Evolutionary conservation across 2,113 vertebrate species (phyloP).

Genomic region (Trematomus loennbergii): DNA sequence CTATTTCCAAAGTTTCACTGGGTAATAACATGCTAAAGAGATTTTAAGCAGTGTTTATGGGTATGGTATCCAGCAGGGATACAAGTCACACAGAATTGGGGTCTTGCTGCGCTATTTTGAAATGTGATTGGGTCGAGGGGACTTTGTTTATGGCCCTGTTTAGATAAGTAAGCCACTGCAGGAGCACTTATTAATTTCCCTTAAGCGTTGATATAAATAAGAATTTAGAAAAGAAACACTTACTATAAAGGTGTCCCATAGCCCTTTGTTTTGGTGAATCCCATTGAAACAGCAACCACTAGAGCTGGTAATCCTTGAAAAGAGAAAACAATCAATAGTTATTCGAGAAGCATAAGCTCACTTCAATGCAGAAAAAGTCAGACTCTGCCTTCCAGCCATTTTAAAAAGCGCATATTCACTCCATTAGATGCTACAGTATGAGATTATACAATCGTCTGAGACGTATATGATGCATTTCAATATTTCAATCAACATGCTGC

Average conservation of each 20-base stretch:
- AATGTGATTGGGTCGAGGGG: slow-evolving; percentile 71
- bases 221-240: slow-evolving; percentile 69
- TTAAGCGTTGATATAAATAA: slow-evolving; percentile 26
- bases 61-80: slow-evolving; percentile 73
- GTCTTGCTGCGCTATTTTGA: slow-evolving; percentile 72
- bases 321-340: slow-evolving; percentile 74
- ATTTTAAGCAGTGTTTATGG: slow-evolving; percentile 83
- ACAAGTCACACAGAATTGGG: slow-evolving; percentile 76
- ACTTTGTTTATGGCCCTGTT: slow-evolving; percentile 71
- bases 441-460: slow-evolving; percentile 15
- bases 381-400: slow-evolving; percentile 50
- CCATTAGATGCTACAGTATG: slow-evolving; percentile 30
- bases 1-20: slow-evolving; percentile 69
- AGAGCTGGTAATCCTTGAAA: slow-evolving; percentile 95
- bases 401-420: slow-evolving; percentile 61
- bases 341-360: slow-evolving; percentile 39
- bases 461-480: slow-evolving; percentile 46
- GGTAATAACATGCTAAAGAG: slow-evolving; percentile 75
- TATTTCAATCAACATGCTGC: slow-evolving; percentile 37
- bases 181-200: slow-evolving; percentile 50
- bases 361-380: slow-evolving; percentile 38
- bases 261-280: slow-evolving; percentile 99
- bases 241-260: slow-evolving; percentile 98
- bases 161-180: slow-evolving; percentile 58
- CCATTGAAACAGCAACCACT: slow-evolving; percentile 98